phyloP scores from a whole-genome alignment of 2,113 vertebrate species.

The Pangasianodon hypophthalmus region DNA sequence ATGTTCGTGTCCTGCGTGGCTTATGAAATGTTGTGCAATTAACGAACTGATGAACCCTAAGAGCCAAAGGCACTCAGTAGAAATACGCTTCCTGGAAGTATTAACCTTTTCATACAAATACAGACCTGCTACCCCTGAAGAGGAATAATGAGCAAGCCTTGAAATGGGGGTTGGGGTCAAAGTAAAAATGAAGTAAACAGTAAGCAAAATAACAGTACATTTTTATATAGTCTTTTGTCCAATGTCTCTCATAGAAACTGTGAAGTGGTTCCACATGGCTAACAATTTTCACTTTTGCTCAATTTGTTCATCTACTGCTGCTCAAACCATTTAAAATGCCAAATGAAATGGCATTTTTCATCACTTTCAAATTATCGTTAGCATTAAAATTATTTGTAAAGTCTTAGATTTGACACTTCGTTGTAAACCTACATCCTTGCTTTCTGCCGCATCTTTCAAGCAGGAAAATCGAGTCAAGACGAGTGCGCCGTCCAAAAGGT shows the following conservation, averaged over 20 bases:
- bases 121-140: conserved; percentile 5
- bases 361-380: background rate
- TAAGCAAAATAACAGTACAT: background rate
- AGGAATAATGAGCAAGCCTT: background rate
- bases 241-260: background rate
- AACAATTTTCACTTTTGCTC: background rate
- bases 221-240: background rate
- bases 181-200: background rate
- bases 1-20: background rate
- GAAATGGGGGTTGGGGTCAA: background rate
- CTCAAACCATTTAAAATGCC: background rate
- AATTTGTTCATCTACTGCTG: background rate
- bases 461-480: background rate
- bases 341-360: background rate
- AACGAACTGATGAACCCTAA: background rate
- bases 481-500: background rate
- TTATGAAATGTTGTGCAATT: background rate
- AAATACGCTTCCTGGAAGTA: background rate
- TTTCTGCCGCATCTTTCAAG: background rate
- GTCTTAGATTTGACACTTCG: background rate
- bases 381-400: background rate
- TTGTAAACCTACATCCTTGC: background rate
- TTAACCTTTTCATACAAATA: background rate
- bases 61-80: background rate
- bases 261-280: background rate